These are phyloP conservation scores for Drosophila murphyi DNA, from an alignment of 1,140 invertebrate species.

Conservation along the genomic window DNA sequence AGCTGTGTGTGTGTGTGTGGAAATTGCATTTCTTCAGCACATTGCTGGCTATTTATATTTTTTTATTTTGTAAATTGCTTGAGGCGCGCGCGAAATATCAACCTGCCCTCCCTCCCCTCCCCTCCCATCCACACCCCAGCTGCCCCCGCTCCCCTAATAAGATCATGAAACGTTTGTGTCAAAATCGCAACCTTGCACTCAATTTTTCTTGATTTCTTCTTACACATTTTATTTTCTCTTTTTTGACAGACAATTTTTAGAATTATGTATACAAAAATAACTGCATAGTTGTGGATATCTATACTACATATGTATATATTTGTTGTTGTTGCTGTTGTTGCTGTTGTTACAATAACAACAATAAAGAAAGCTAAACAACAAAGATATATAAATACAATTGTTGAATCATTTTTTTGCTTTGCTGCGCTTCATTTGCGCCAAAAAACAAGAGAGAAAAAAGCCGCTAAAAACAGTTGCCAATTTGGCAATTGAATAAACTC, in stretches of 20 bases:
- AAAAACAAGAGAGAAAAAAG: conserved; percentile 11
- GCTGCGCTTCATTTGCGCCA: conserved; percentile 32
- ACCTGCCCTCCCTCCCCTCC: background rate
- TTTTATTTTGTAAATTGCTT: conserved; percentile 49
- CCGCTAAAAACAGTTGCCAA: conserved; percentile 30
- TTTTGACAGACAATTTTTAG: conserved; percentile 65
- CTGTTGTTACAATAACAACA: conserved; percentile 3
- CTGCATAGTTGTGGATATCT: conserved; percentile 19
- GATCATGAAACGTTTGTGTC: conserved; percentile 59
- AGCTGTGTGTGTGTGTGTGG: conserved; percentile 31
- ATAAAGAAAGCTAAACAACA: conserved; percentile 7
- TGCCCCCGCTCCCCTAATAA: background rate
- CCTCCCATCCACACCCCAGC: conserved; percentile 13
- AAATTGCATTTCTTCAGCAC: conserved; percentile 43
- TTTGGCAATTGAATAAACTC: conserved; percentile 29
- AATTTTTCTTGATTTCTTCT: conserved; percentile 42
- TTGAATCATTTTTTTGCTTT: conserved; percentile 34
- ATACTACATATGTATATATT: background rate
- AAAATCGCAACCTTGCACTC: conserved; percentile 77
- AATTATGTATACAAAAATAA: conserved; percentile 57
- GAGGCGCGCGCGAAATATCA: conserved; percentile 10
- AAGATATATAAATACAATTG: background rate
- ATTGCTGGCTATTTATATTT: conserved; percentile 71
- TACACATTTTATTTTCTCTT: background rate
- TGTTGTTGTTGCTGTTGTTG: conserved; percentile 6